Evolutionary conservation across 2,888 invertebrate species (phyloP).

Genomic region (Periphyllus acericola): DNA sequence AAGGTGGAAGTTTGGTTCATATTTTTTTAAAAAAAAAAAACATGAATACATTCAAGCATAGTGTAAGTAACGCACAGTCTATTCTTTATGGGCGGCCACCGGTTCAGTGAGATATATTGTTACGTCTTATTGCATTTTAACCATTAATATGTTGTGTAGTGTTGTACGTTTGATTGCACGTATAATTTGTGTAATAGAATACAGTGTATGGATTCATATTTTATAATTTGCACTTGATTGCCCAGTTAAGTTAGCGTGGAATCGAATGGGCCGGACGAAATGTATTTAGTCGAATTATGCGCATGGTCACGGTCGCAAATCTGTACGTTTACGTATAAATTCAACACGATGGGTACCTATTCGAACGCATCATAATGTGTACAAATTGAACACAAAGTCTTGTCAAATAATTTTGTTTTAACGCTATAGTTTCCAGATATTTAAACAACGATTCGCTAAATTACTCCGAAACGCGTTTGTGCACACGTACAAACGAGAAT

Average conservation of each 20-base stretch:
- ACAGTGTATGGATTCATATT: no score
- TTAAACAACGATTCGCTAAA: background rate
- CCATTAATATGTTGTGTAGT: no score
- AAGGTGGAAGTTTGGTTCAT: no score
- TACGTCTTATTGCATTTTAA: no score
- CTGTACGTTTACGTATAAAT: background rate
- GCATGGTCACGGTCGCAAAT: background rate
- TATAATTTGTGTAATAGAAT: no score
- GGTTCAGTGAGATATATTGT: no score
- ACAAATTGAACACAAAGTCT: background rate
- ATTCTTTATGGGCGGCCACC: no score
- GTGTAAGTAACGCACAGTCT: no score
- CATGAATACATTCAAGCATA: no score
- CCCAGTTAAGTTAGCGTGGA: background rate
- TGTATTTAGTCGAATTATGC: background rate
- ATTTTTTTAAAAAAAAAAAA: no score
- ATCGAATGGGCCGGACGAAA: background rate
- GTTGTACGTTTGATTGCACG: no score
- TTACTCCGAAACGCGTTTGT: background rate
- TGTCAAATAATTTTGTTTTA: background rate
- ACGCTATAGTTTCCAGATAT: background rate
- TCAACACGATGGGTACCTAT: background rate
- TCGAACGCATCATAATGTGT: background rate
- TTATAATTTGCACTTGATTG: no score
- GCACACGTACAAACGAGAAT: background rate